These are phyloP conservation scores for Euproctis similis DNA, from an alignment of 2,888 invertebrate genomes.

Conservation along the genomic window DNA sequence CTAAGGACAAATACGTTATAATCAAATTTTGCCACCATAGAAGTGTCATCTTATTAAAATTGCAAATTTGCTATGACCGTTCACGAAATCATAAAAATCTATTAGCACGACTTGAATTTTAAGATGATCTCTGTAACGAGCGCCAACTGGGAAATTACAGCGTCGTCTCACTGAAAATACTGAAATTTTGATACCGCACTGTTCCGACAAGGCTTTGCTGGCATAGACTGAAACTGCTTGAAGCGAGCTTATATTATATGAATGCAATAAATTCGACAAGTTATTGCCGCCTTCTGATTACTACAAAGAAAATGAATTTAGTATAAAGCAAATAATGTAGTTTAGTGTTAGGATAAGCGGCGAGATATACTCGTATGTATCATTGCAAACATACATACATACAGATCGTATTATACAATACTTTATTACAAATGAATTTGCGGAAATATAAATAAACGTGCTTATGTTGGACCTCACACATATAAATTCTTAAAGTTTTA, in stretches of 20 bases:
- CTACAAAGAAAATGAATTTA: constrained; percentile 15
- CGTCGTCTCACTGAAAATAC: constrained; percentile 7
- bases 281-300: constrained; percentile 15
- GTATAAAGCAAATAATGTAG: constrained; percentile 1
- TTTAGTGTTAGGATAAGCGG: too few relatives aligned
- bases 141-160: constrained; percentile 25
- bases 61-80: constrained; percentile 7
- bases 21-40: constrained; percentile 4
- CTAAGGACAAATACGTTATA: constrained; percentile 2
- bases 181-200: constrained; percentile 25
- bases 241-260: constrained; percentile 13
- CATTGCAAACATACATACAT: too few relatives aligned
- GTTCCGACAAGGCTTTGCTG: constrained; percentile 2
- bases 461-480: too few relatives aligned
- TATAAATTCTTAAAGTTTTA: too few relatives aligned
- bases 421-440: too few relatives aligned
- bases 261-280: constrained; percentile 11
- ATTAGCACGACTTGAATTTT: constrained; percentile 10
- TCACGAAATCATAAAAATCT: constrained; percentile 9
- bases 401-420: too few relatives aligned
- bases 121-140: constrained; percentile 18
- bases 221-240: too few relatives aligned
- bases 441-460: too few relatives aligned
- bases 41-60: constrained; percentile 9
- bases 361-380: too few relatives aligned